Percentiles rank a stretch among this genome's conserved stretches.
Evolutionary conservation across 1,140 invertebrate genomes (phyloP).

Genomic region (Capitella teleta): DNA sequence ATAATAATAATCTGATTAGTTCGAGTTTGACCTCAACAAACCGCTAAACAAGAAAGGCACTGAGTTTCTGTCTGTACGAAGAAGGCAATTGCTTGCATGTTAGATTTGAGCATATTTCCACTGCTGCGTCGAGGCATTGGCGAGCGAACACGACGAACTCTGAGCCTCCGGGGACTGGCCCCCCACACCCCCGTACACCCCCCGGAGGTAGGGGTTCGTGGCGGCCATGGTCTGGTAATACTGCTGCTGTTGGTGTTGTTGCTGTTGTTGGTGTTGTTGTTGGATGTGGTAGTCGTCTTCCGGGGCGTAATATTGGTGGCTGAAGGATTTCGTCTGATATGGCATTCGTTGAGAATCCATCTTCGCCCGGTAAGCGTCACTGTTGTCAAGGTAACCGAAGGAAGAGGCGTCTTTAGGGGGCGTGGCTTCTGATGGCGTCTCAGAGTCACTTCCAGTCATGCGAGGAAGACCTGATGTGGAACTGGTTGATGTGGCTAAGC

Average conservation of each 20-base stretch:
- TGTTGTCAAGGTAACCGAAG: background rate
- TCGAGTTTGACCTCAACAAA: too few relatives aligned
- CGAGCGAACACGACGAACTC: too few relatives aligned
- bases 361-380: slow-evolving; percentile 1
- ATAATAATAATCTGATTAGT: too few relatives aligned
- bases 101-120: too few relatives aligned
- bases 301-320: background rate
- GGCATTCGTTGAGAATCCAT: background rate
- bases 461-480: background rate
- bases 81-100: too few relatives aligned
- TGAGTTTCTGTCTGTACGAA: too few relatives aligned
- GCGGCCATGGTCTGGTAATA: background rate
- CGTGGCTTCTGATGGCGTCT: background rate
- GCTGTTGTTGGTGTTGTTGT: background rate
- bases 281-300: background rate
- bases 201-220: too few relatives aligned
- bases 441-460: background rate
- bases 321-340: background rate
- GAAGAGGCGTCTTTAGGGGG: too few relatives aligned
- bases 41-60: too few relatives aligned
- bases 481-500: background rate
- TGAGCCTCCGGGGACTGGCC: too few relatives aligned
- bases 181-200: too few relatives aligned
- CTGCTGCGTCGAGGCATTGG: too few relatives aligned
- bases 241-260: background rate